phyloP scores from a whole-genome alignment of 2,888 invertebrate genomes.

The Zeuzera pyrina region DNA sequence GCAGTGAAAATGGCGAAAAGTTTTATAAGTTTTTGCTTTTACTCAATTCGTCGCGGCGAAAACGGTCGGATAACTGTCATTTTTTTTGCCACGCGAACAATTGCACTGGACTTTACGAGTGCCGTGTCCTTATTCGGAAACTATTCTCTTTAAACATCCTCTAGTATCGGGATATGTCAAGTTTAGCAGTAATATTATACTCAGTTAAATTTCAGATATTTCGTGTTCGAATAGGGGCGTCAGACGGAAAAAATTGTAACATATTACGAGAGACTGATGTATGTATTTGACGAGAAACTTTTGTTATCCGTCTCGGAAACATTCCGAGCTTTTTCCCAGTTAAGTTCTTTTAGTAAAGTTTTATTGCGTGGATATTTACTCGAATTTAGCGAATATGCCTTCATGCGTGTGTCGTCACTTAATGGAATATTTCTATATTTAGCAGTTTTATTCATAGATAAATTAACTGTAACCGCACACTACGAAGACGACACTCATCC shows the following conservation, averaged over 20 bases:
- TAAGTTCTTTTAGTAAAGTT: neutral
- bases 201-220: neutral
- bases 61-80: constrained; percentile 40
- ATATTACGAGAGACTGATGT: constrained; percentile 33
- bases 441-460: neutral
- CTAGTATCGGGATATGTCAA: neutral
- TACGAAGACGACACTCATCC: no score
- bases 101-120: constrained; percentile 21
- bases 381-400: no score
- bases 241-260: constrained; percentile 34
- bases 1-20: constrained; percentile 36
- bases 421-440: no score
- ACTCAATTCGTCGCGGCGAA: constrained; percentile 32
- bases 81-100: constrained; percentile 38
- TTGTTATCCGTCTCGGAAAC: constrained; percentile 25
- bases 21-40: constrained; percentile 36
- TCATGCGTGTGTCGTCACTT: no score
- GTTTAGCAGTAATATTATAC: neutral
- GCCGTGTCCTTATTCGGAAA: neutral
- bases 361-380: no score
- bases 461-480: no score
- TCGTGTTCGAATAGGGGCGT: no score
- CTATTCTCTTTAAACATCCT: neutral
- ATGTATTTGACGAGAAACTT: constrained; percentile 38
- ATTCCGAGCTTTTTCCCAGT: constrained; percentile 15